Percentiles rank a stretch among this genome's conserved stretches.
These are phyloP conservation scores for Hydra vulgaris DNA, from an alignment of 30 jellyfish, hydroid and myxozoan species.

Conservation along the genomic window DNA sequence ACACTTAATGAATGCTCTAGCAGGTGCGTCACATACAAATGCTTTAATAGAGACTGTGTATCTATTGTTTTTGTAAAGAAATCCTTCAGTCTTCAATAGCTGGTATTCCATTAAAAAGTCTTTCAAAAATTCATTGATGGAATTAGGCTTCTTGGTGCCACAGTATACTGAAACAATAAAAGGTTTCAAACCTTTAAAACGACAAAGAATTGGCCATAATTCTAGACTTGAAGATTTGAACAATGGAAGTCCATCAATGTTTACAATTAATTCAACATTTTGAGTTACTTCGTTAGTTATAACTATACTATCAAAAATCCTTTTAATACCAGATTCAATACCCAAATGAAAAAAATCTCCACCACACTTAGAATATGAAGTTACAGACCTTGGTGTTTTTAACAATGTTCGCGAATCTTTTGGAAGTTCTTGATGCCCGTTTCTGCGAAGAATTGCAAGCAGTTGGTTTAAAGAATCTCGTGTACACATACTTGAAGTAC, in stretches of 20 bases:
- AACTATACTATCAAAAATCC: slow-evolving; percentile 2
- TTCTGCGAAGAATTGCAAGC: slow-evolving; percentile 7
- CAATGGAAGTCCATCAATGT: slow-evolving; percentile 29
- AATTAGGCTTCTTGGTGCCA: slow-evolving; percentile 32
- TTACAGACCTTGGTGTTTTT: not conserved
- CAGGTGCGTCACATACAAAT: slow-evolving; percentile 40
- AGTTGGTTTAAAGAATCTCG: slow-evolving; percentile 4
- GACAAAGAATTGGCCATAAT: slow-evolving; percentile 22
- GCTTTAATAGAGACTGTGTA: slow-evolving; percentile 3
- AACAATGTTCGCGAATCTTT: slow-evolving; percentile 26
- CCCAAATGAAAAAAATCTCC: slow-evolving; percentile 20
- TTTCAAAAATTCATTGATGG: slow-evolving; percentile 13
- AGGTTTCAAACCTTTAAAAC: slow-evolving; percentile 7
- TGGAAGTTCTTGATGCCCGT: slow-evolving; percentile 20
- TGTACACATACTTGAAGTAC: not conserved
- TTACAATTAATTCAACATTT: slow-evolving; percentile 12
- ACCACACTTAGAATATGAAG: slow-evolving; percentile 16
- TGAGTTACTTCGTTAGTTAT: not conserved
- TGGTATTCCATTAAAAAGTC: slow-evolving; percentile 18
- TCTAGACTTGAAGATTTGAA: slow-evolving; percentile 22
- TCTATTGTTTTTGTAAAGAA: slow-evolving; percentile 3
- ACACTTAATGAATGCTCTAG: slow-evolving; percentile 28
- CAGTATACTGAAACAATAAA: slow-evolving; percentile 30
- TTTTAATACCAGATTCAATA: slow-evolving; percentile 13
- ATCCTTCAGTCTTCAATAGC: slow-evolving; percentile 8